Percentiles rank a stretch among this genome's conserved stretches.
Evolutionary conservation across 2,888 invertebrate species (phyloP).

Genomic region (Monopis laevigella): DNA sequence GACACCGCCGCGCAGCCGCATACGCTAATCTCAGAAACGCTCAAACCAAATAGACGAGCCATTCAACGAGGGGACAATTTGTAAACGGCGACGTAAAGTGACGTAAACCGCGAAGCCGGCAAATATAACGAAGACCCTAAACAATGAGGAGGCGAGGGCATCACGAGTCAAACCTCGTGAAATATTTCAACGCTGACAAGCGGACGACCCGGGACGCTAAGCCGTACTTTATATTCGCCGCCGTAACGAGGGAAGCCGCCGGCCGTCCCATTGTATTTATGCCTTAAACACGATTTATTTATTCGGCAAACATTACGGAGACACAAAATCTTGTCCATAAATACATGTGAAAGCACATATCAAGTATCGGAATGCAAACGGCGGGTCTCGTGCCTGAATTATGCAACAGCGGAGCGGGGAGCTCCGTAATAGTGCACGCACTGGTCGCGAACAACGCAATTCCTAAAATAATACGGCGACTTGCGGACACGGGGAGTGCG

Average conservation of each 20-base stretch:
- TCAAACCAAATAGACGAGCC: slow-evolving; percentile 8
- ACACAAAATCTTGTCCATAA: slow-evolving; percentile 68
- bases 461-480: slow-evolving; percentile 50
- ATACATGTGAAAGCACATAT: slow-evolving; percentile 68
- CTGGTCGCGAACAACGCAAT: slow-evolving; percentile 32
- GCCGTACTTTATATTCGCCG: slow-evolving; percentile 59
- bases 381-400: slow-evolving; percentile 62
- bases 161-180: slow-evolving; percentile 36
- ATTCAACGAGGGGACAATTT: slow-evolving; percentile 44
- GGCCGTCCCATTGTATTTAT: slow-evolving; percentile 62
- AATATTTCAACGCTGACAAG: slow-evolving; percentile 57
- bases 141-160: slow-evolving; percentile 46
- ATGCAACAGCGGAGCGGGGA: slow-evolving; percentile 49
- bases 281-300: slow-evolving; percentile 63
- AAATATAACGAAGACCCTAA: slow-evolving; percentile 58
- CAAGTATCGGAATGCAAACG: slow-evolving; percentile 67
- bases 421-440: slow-evolving; percentile 52
- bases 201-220: slow-evolving; percentile 51
- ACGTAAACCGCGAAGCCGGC: slow-evolving; percentile 41
- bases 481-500: slow-evolving; percentile 23
- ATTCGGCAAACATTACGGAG: slow-evolving; percentile 65
- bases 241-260: slow-evolving; percentile 62
- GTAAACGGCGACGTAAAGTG: slow-evolving; percentile 57
- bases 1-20: slow-evolving; percentile 3
- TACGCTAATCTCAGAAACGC: too few species aligned